Evolutionary conservation across 2,797 vertebrate species (phyloP), one percentile per base, ranked within the genome.

Genomic region (Psittacula echo): DNA sequence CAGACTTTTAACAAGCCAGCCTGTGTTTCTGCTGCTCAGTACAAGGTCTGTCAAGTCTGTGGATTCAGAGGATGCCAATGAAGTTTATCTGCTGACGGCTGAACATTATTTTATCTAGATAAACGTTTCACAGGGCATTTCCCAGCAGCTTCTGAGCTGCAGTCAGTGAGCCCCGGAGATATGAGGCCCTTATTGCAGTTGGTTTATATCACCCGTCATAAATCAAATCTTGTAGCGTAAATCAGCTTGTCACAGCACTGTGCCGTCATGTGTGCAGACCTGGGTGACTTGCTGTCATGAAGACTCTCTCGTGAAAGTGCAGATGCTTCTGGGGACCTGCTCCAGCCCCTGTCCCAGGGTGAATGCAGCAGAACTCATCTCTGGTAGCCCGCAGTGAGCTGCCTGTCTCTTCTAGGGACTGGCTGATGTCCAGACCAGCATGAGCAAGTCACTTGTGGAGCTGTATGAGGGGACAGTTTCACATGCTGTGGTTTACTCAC

Each of bases 101-200:
- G 66, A 88, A 88, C 39, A 41, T 51, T 66, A 72, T 90, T 94
- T 88, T 79, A 93, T 83, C 73, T 73, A 81, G 62, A 73, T 66
- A 78, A 90, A 94, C 44, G 54, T 93, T 93, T 94, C 58, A 61
- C 50, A 71, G 76, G 76, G 79, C 62, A 72, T 84, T 96, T 86
- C 73, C 70, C 80, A 93, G 62, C 83, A 88, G 79, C 83, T 94
- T 91, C 89, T 65, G 66, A 86, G 66, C 66, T 86, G 45, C 70
- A 86, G 62, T 66, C 0, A 2, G 44, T 83, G 75, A 91, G 48
- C 48, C 48, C 53, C 1, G 3, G 79, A 93, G 56, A 74, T 42
- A 58, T 2, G 45, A 91, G 53, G 79, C 58, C 72, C 54, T 88
- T 72, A 72, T 3, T 86, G 41, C 34, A n/a, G 50, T 78, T 39